These are phyloP conservation scores for Lutraria rhynchaena DNA, from an alignment of 1,140 invertebrate genomes.

Conservation along the genomic window DNA sequence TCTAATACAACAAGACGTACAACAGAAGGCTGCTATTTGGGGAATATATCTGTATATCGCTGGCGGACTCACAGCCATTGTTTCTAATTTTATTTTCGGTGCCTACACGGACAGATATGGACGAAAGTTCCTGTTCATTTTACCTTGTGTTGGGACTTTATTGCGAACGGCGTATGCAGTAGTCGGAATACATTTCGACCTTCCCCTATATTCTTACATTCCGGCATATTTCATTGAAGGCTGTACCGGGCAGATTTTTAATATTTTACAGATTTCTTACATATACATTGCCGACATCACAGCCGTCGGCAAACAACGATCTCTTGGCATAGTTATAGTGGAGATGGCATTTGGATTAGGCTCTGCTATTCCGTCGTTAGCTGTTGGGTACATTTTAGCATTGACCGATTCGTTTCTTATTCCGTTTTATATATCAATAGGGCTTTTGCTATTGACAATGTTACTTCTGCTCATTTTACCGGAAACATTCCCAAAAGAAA, in stretches of 20 bases:
- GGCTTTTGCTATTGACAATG: background rate
- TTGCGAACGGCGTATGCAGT: slow-evolving; percentile 8
- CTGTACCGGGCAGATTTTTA: slow-evolving; percentile 31
- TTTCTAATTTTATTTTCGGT: slow-evolving; percentile 41
- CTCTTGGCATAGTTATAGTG: slow-evolving; percentile 28
- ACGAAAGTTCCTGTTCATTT: slow-evolving; percentile 32
- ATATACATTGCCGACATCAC: slow-evolving; percentile 31
- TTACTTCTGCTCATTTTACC: slow-evolving; percentile 12
- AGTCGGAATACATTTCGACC: slow-evolving; percentile 31
- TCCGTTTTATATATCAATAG: slow-evolving; percentile 18
- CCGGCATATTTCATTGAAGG: slow-evolving; percentile 33
- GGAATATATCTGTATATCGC: slow-evolving; percentile 37
- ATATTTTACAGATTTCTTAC: slow-evolving; percentile 28
- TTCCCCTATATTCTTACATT: slow-evolving; percentile 23
- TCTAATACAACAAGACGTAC: slow-evolving; percentile 20
- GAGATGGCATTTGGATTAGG: slow-evolving; percentile 31
- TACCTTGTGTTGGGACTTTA: slow-evolving; percentile 19
- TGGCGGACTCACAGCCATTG: slow-evolving; percentile 9
- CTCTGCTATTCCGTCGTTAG: background rate
- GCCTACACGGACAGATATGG: slow-evolving; percentile 43
- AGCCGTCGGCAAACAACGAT: slow-evolving; percentile 8
- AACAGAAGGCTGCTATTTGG: slow-evolving; percentile 40
- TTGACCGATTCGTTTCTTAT: slow-evolving; percentile 14
- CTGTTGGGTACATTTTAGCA: slow-evolving; percentile 19
- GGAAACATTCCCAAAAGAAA: slow-evolving; percentile 36